These are phyloP conservation scores for Euwallacea fornicatus DNA, from an alignment of 1,140 invertebrate species.

Conservation along the genomic window DNA sequence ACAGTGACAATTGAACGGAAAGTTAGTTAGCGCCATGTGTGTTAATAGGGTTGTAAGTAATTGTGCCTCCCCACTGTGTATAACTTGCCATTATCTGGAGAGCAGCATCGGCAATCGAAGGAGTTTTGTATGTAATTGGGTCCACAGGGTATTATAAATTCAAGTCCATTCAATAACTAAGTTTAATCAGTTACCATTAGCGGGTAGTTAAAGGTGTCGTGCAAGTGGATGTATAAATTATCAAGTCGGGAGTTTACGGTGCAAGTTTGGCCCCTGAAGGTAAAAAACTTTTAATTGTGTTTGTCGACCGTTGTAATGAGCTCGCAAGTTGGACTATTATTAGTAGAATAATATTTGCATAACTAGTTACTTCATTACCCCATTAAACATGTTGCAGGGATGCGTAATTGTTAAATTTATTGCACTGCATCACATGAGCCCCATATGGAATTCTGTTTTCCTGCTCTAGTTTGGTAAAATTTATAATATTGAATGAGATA, in stretches of 20 bases:
- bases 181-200: conserved; percentile 3
- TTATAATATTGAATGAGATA: too few relatives aligned
- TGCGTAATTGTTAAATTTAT: too few relatives aligned
- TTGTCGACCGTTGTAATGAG: conserved; percentile 1
- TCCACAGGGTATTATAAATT: not conserved
- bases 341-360: too few relatives aligned
- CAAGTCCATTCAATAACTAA: conserved; percentile 1
- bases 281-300: conserved; percentile 6
- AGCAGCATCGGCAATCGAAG: not conserved
- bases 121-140: not conserved
- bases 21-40: not conserved
- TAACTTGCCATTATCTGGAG: not conserved
- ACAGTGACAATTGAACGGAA: not conserved
- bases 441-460: too few relatives aligned
- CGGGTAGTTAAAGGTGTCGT: not conserved
- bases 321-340: not conserved
- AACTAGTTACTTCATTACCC: too few relatives aligned
- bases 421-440: too few relatives aligned
- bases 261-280: not conserved
- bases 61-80: not conserved
- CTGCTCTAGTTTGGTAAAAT: too few relatives aligned
- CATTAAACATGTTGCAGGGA: too few relatives aligned
- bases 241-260: conserved; percentile 1
- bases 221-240: conserved; percentile 2
- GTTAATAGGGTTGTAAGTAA: not conserved